Evolutionary conservation across 2,113 vertebrate species (phyloP), one percentile per base, ranked within the genome.

Genomic region (Numenius arquata): DNA sequence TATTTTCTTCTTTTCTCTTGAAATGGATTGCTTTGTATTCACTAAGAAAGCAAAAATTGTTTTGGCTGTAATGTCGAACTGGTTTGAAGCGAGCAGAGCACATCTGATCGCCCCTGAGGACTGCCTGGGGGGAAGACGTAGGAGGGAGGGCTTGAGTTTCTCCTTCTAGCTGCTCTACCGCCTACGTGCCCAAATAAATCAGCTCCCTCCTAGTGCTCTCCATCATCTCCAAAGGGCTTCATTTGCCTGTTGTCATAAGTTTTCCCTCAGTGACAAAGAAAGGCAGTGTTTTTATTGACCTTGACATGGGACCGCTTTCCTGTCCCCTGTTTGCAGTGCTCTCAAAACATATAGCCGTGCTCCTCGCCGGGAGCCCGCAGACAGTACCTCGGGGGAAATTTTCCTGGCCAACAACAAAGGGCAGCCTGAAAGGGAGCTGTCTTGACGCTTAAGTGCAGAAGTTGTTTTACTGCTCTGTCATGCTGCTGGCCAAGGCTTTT

Each of bases 141-240:
- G 88, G 95, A 90, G 77, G 91, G 27, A 96, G 67, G 67, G 56
- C 50, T 91, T 70, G 66, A 89, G 34, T 95, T 95, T 95, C 88
- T 75, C 86, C 87, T 88, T 72, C 79, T 16, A 93, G 96, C 70
- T 89, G 40, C 79, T 86, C 36, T 29, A 27, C 88, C 4, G 2
- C 96, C 96, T 92, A 94, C 95, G 27, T 56, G 67, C 90, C 79
- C 85, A 89, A 87, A 95, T 92, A 96, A 93, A 95, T 94, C 92
- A 87, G 86, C 75, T 93, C 73, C 85, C 59, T 88, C 93, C 61
- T 74, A 58, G 61, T 30, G 52, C 63, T 76, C 68, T 61, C 68
- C 4, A 0, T 43, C 83, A 50, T 71, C 80, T 94, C 92, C 62
- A 70, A 78, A 89, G 65, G 65, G 65, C 67, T 90, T 81, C 1